Conservation (phyloP, 2,113 vertebrate species). For the Gymnocephalus cernua region DNA sequence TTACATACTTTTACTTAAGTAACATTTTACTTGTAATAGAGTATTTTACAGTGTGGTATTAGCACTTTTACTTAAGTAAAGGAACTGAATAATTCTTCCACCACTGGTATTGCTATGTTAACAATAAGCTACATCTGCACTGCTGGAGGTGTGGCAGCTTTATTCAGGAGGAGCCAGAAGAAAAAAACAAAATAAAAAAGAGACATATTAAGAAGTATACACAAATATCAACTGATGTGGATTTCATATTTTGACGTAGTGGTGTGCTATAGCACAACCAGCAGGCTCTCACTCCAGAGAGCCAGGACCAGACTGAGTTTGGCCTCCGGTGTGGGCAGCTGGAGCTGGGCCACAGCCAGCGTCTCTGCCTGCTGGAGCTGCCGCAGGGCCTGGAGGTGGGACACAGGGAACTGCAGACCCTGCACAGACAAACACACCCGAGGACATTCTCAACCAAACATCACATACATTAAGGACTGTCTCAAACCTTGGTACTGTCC, state of each 20-base stretch:
- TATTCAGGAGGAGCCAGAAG: neutral
- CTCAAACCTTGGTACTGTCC: too few relatives aligned
- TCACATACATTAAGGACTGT: neutral
- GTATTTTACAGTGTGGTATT: too few relatives aligned
- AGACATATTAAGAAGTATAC: neutral
- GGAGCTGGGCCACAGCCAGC: conserved; percentile 84
- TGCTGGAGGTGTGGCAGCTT: neutral
- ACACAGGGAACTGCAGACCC: conserved; percentile 90
- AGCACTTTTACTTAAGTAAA: too few relatives aligned
- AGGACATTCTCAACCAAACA: neutral
- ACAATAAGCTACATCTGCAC: neutral
- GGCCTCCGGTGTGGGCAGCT: conserved; percentile 83
- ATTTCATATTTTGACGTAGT: neutral
- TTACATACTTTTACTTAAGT: too few relatives aligned
- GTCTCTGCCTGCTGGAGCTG: conserved; percentile 84
- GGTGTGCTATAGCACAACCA: conserved; percentile 77
- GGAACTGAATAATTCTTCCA: too few relatives aligned
- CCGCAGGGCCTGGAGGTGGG: conserved; percentile 86
- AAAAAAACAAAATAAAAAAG: neutral
- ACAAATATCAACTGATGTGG: neutral
- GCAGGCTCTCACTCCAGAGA: conserved; percentile 91
- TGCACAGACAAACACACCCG: conserved; percentile 42
- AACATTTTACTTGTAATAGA: too few relatives aligned
- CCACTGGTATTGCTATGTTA: too few relatives aligned
- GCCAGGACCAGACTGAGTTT: conserved; percentile 88